Evolutionary conservation across 2,888 invertebrate species (phyloP), one percentile per base, ranked within the genome.

Genomic region (Pseudolycoriella hygida): DNA sequence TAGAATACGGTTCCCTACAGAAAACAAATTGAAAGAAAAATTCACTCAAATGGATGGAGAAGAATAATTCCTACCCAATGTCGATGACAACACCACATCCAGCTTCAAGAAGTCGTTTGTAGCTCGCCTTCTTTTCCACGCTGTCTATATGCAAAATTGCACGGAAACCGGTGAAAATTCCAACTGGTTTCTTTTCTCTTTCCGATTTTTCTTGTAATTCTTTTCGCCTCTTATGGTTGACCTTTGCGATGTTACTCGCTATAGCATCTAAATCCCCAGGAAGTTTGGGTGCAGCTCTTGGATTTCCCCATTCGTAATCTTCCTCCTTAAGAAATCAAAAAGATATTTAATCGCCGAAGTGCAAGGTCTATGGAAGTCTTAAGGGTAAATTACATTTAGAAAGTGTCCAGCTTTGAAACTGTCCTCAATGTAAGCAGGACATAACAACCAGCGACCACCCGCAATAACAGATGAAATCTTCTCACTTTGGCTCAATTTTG

Each of bases 381-480:
- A 31, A 6, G 20, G 8, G 12, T 25, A n/a, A 42, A 44, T 47
- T 54, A 84, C 85, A 55, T 75, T 62, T 3, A 85, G 58, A 56
- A 87, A 83, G 47, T 56, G 56, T 1, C 74, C 73, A 2, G 66
- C 67, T 20, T 71, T 67, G 10, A 73, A 62, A 46, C 81, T 84
- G 40, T 79, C 71, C 4, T 75, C 72, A 2, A 92, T 64, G 56
- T 88, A 94, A 0, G 76, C 73, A 2, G 77, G 72, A 54, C 86
- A 84, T 14, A 93, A 63, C 11, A 93, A 73, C 90, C 90, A 93
- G 54, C 84, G 80, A 15, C 94, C 93, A 0, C 84, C 73, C 0
- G 93, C 90, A 48, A 93, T 76, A 47, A 82, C 80, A 1, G 83
- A 80, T 19, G 93, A 67, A 66, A 85, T 76, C 67, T 92, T 92